Conservation (phyloP, 2,113 vertebrate species). For the Artemisiospiza belli region DNA sequence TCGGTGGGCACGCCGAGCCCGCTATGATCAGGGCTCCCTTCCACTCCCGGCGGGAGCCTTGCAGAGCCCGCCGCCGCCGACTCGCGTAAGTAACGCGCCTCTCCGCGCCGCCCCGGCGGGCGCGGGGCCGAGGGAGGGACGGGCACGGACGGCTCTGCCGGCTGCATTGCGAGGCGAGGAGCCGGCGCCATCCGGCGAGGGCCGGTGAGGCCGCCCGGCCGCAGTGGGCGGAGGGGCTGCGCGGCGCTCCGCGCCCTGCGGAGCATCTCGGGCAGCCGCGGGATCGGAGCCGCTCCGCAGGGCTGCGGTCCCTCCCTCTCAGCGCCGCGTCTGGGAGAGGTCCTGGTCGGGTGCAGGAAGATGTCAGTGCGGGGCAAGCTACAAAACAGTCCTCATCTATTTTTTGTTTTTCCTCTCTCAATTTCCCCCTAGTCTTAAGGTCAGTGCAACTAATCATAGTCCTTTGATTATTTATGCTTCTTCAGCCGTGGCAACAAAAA, state of each 20-base stretch:
- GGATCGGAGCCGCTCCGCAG: background rate
- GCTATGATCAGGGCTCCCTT: accelerated
- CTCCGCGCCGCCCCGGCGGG: background rate
- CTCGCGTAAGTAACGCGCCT: background rate
- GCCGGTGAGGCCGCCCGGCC: background rate
- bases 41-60: background rate
- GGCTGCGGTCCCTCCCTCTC: background rate
- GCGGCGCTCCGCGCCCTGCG: background rate
- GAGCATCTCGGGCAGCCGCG: background rate
- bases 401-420: background rate
- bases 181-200: background rate
- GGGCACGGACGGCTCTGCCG: background rate
- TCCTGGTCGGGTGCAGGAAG: background rate
- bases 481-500: background rate
- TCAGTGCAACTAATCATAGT: background rate
- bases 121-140: accelerated
- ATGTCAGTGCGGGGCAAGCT: background rate
- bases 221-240: background rate
- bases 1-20: no score
- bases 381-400: background rate
- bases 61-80: accelerated
- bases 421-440: background rate
- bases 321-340: background rate
- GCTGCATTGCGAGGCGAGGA: background rate
- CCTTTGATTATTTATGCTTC: background rate